Conservation (phyloP, 35 echinoderm and acorn worm genomes). For the Lytechinus pictus region DNA sequence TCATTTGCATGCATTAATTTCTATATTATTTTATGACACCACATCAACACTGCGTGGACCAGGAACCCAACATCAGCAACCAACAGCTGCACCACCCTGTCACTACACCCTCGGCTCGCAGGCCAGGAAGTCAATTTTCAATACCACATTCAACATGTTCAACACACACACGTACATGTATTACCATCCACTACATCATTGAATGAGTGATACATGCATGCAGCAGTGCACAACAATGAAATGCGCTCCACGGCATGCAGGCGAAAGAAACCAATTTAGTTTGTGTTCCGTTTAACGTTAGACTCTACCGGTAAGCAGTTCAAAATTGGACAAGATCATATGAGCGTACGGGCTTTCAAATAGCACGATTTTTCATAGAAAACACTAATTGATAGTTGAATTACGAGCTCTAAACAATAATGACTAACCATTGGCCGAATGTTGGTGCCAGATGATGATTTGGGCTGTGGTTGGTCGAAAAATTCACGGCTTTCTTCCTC, state of each 20-base stretch:
- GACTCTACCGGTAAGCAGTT: neutral
- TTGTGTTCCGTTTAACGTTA: neutral
- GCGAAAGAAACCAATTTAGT: neutral
- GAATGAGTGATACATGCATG: neutral
- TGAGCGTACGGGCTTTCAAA: neutral
- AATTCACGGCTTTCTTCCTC: neutral
- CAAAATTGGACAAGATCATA: neutral
- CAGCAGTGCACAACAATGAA: neutral
- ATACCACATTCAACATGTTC: no score
- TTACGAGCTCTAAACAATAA: neutral
- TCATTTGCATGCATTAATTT: no score
- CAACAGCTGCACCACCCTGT: no score
- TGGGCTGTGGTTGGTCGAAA: conserved; percentile 32
- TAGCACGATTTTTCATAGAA: neutral
- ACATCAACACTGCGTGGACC: no score
- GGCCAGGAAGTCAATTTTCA: no score
- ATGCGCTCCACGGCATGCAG: neutral
- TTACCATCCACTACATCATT: neutral
- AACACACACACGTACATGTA: no score
- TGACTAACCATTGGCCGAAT: conserved; percentile 46
- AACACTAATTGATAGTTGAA: neutral
- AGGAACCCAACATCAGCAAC: no score
- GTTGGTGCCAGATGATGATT: neutral
- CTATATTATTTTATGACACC: no score
- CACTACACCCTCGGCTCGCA: no score